phyloP scores from a whole-genome alignment of 2,888 invertebrate genomes.

The Diarsia brunnea region DNA sequence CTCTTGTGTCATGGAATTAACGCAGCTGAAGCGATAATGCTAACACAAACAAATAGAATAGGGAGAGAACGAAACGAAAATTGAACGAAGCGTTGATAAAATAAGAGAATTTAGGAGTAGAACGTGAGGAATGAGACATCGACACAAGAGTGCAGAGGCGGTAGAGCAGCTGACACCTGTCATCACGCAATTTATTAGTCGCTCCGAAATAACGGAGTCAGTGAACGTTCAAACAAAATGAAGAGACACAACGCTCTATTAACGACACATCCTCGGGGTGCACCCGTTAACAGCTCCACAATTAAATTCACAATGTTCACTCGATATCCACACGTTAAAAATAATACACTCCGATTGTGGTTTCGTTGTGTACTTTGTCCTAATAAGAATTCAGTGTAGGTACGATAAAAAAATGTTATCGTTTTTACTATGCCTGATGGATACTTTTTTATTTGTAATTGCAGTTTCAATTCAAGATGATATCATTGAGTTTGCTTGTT shows the following conservation, averaged over 20 bases:
- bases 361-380: constrained; percentile 54
- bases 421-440: constrained; percentile 68
- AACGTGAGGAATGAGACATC: constrained; percentile 91
- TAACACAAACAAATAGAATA: constrained; percentile 85
- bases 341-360: constrained; percentile 62
- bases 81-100: constrained; percentile 90
- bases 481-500: constrained; percentile 46
- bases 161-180: constrained; percentile 90
- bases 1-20: constrained; percentile 74
- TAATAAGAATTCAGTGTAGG: constrained; percentile 62
- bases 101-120: constrained; percentile 90
- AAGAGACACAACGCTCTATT: constrained; percentile 89
- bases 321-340: constrained; percentile 66
- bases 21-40: constrained; percentile 78
- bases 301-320: constrained; percentile 82
- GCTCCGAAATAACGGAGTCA: constrained; percentile 90
- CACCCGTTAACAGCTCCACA: constrained; percentile 82
- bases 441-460: constrained; percentile 66
- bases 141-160: constrained; percentile 91
- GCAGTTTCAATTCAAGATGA: constrained; percentile 60
- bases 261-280: constrained; percentile 86
- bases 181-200: constrained; percentile 90
- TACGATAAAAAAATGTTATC: constrained; percentile 70
- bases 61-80: constrained; percentile 87
- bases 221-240: constrained; percentile 89